Conservation (phyloP, 2,797 vertebrate genomes). For the Etheostoma nigrum region DNA sequence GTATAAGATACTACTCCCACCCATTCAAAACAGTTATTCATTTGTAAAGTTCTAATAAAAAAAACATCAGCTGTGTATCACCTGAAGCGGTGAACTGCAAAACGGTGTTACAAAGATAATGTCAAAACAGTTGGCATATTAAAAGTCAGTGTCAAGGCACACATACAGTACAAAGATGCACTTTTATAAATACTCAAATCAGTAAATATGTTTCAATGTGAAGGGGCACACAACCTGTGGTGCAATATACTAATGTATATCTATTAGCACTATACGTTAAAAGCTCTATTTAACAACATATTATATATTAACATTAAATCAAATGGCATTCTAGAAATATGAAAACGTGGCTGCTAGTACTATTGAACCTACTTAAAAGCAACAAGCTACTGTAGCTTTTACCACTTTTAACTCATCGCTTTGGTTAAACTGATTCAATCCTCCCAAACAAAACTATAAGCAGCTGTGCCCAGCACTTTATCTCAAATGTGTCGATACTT, state of each 20-base stretch:
- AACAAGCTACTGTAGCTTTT: too few relatives aligned
- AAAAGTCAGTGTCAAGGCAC: constrained; percentile 75
- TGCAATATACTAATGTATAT: constrained; percentile 11
- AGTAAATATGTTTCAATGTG: constrained; percentile 43
- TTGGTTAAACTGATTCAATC: constrained; percentile 23
- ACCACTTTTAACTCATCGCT: background rate
- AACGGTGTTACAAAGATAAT: constrained; percentile 7
- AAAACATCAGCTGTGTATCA: constrained; percentile 31
- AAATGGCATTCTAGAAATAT: constrained; percentile 24
- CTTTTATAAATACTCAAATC: constrained; percentile 53
- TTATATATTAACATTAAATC: constrained; percentile 31
- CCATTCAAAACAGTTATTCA: constrained; percentile 11
- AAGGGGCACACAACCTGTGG: constrained; percentile 37
- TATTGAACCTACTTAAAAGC: constrained; percentile 9
- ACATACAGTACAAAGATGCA: constrained; percentile 33
- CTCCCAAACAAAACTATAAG: constrained; percentile 1
- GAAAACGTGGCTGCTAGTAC: background rate
- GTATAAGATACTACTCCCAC: constrained; percentile 27
- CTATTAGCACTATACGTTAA: background rate
- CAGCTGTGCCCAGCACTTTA: background rate
- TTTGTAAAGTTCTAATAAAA: constrained; percentile 20
- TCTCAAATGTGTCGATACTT: background rate
- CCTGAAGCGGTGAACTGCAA: constrained; percentile 16
- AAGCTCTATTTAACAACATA: constrained; percentile 20
- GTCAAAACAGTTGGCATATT: constrained; percentile 37